These are phyloP conservation scores for Cheilosia scutellata DNA, from an alignment of 2,888 invertebrate species.

Conservation along the genomic window DNA sequence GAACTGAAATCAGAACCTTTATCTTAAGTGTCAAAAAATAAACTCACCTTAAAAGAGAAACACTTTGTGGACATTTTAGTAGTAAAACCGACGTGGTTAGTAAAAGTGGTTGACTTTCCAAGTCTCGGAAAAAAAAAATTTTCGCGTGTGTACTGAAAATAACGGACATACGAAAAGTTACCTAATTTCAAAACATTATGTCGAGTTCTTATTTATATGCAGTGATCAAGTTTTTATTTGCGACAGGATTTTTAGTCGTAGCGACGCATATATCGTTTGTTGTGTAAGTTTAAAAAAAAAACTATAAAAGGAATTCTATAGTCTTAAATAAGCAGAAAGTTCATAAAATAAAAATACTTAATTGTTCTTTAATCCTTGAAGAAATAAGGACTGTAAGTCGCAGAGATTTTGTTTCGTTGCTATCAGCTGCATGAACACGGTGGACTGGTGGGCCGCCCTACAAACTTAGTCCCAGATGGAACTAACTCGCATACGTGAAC, in stretches of 20 bases:
- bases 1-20: constrained; percentile 14
- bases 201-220: constrained; percentile 21
- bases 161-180: neutral
- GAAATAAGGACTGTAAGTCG: too few species aligned
- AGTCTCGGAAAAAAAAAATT: neutral
- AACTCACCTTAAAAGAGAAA: neutral
- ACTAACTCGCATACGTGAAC: too few species aligned
- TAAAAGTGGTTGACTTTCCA: neutral
- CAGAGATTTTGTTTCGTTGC: too few species aligned
- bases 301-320: neutral
- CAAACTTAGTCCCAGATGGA: too few species aligned
- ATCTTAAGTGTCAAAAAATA: constrained; percentile 4
- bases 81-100: neutral
- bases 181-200: constrained; percentile 21
- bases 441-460: too few species aligned
- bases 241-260: constrained; percentile 38
- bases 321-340: too few species aligned
- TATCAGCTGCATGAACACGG: too few species aligned
- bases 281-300: constrained; percentile 42
- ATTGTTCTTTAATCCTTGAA: too few species aligned
- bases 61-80: neutral
- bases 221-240: constrained; percentile 22
- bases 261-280: constrained; percentile 47
- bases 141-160: neutral
- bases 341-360: too few species aligned